A percentile compares a stretch with the other conserved stretches of the same genome.
Conservation (phyloP, 2,113 vertebrate species). For the Tachuris rubrigastra region DNA sequence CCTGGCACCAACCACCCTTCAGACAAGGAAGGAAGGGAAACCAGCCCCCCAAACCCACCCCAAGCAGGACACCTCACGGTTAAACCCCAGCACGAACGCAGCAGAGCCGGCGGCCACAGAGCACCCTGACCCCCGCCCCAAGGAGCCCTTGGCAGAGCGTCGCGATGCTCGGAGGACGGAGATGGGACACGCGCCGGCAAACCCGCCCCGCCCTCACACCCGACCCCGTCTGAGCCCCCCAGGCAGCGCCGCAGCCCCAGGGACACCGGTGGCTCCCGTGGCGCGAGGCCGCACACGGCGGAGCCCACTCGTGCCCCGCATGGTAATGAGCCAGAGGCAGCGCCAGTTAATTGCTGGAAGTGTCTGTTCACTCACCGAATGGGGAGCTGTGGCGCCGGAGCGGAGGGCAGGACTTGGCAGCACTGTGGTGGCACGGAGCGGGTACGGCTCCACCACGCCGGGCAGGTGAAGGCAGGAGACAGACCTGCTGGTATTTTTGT, state of each 20-base stretch:
- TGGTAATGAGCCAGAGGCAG: conserved; percentile 17
- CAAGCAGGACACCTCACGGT: background rate
- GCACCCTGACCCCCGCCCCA: background rate
- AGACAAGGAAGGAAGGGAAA: background rate
- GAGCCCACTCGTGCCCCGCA: background rate
- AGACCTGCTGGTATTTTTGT: conserved; percentile 52
- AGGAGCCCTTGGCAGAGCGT: background rate
- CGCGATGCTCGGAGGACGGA: background rate
- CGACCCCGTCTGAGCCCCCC: background rate
- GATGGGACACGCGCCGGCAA: rapidly evolving
- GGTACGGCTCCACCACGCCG: conserved; percentile 25
- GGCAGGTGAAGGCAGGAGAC: conserved; percentile 47
- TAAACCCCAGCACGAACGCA: background rate
- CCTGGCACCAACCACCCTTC: rapidly evolving
- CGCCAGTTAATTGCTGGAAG: conserved; percentile 35
- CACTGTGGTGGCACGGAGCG: background rate
- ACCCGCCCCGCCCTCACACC: rapidly evolving
- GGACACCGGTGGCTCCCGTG: background rate
- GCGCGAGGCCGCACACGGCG: background rate
- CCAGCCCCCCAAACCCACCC: background rate
- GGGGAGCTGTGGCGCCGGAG: conserved; percentile 21
- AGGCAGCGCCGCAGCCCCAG: background rate
- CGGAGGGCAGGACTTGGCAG: conserved; percentile 36
- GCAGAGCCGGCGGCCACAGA: rapidly evolving
- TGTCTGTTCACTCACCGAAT: conserved; percentile 55